Base-by-base conservation (phyloP, 2,797 vertebrate genomes). In the Ceyx erithaca region DNA sequence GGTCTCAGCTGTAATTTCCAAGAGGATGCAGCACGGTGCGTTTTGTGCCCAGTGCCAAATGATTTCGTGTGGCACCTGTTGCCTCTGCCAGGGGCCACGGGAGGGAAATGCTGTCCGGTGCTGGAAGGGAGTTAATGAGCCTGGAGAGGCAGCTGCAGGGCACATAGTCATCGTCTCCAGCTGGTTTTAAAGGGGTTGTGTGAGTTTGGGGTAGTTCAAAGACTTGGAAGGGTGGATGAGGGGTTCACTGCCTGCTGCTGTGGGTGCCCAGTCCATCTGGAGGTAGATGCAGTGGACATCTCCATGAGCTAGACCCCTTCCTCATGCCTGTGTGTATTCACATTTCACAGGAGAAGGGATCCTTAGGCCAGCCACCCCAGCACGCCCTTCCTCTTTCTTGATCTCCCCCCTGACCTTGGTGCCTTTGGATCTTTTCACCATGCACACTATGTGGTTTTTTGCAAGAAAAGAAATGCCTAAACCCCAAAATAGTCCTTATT, bases 11-110 rank as follows among this genome's bases (percentile, higher is more conserved):
- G 54, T 33, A 14, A 85, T 75, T 84, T 79, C 83, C 6, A 3
- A 69, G 57, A 30, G 0, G 3, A 48, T 23, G 49, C 35, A 59
- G 52, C 31, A 51, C 0, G 0, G 16, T 12, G 61, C 14, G 9
- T 52, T 73, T 72, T 22, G 41, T 26, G 35, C 79, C 49, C 9
- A 26, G 64, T 54, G 84, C 79, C 70, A 80, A 84, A 63, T 33
- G 3, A 20, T 59, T 84, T 76, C 52, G 30, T n/a, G 52, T 64
- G 59, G 77, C 63, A 73, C 86, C 72, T 90, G 80, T 88, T 91
- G 88, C 81, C 57, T 78, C 62, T 49, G 41, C 48, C 31, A 72
- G 86, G 72, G 63, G 41, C 37, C 30, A 31, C 2, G 7, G 69
- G 51, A 89, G 37, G 37, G 20, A 71, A 78, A 49, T 2, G 8